Evolutionary conservation across 2,113 vertebrate species (phyloP).

Genomic region (Australoheros scitulus): DNA sequence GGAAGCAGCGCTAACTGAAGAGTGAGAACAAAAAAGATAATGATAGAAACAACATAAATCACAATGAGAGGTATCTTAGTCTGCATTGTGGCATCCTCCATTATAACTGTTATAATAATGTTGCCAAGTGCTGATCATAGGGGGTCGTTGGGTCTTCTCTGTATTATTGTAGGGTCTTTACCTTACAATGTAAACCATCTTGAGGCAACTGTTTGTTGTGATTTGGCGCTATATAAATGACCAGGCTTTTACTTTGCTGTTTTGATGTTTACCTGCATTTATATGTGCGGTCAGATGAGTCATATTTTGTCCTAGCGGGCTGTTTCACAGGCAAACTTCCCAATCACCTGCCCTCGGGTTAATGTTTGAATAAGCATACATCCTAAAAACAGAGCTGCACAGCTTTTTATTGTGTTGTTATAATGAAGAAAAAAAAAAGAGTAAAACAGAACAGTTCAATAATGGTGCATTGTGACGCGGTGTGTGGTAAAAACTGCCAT

Average conservation of each 20-base stretch:
- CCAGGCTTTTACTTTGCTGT: too few relatives aligned
- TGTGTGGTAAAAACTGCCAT: neutral
- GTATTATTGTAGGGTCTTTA: too few relatives aligned
- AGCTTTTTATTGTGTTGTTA: neutral
- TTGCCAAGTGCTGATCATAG: too few relatives aligned
- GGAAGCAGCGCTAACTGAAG: neutral
- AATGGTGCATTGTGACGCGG: neutral
- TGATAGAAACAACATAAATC: neutral
- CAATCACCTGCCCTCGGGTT: neutral
- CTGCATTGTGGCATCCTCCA: too few relatives aligned
- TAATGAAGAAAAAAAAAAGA: neutral
- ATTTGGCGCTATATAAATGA: too few relatives aligned
- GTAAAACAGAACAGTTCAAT: neutral
- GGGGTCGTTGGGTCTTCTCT: too few relatives aligned
- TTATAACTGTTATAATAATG: neutral
- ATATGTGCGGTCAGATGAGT: too few relatives aligned
- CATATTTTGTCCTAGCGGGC: neutral
- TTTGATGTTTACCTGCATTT: too few relatives aligned
- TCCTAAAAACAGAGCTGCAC: neutral
- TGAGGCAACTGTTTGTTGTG: too few relatives aligned
- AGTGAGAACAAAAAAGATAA: neutral
- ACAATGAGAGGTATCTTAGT: neutral
- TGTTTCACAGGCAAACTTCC: neutral
- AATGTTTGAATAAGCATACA: neutral
- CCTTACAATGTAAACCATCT: too few relatives aligned